Evolutionary conservation across 2,888 invertebrate species (phyloP).

Genomic region (Nephrotoma flavescens): DNA sequence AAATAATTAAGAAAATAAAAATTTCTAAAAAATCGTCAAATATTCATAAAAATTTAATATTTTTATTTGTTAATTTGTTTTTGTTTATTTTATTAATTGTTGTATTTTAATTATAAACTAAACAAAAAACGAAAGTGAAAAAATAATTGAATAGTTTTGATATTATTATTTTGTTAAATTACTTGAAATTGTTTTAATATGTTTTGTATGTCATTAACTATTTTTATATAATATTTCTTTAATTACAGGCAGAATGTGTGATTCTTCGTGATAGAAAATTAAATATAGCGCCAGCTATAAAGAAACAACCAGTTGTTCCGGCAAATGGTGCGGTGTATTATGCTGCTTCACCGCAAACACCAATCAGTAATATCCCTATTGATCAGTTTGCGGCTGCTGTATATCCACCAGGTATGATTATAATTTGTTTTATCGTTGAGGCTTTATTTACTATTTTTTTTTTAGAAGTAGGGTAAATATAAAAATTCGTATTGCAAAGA

Average conservation of each 20-base stretch:
- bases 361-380: slow-evolving; percentile 33
- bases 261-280: slow-evolving; percentile 65
- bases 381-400: slow-evolving; percentile 34
- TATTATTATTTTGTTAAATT: slow-evolving; percentile 11
- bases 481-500: not conserved
- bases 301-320: slow-evolving; percentile 45
- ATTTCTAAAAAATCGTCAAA: not conserved
- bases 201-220: not conserved
- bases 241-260: slow-evolving; percentile 50
- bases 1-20: not conserved
- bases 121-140: not conserved
- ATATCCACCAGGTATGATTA: slow-evolving; percentile 29
- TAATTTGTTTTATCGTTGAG: not conserved
- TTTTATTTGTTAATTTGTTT: not conserved
- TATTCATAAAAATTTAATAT: not conserved
- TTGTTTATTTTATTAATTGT: slow-evolving; percentile 1
- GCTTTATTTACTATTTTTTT: not conserved
- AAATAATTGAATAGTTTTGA: slow-evolving; percentile 12
- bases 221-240: slow-evolving; percentile 7
- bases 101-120: not conserved
- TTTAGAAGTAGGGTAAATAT: no score
- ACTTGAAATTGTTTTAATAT: not conserved
- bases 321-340: slow-evolving; percentile 34
- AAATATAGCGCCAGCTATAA: slow-evolving; percentile 76
- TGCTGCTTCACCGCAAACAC: slow-evolving; percentile 33